These are phyloP conservation scores for Fulica atra DNA, from an alignment of 2,113 vertebrate genomes.

Conservation along the genomic window DNA sequence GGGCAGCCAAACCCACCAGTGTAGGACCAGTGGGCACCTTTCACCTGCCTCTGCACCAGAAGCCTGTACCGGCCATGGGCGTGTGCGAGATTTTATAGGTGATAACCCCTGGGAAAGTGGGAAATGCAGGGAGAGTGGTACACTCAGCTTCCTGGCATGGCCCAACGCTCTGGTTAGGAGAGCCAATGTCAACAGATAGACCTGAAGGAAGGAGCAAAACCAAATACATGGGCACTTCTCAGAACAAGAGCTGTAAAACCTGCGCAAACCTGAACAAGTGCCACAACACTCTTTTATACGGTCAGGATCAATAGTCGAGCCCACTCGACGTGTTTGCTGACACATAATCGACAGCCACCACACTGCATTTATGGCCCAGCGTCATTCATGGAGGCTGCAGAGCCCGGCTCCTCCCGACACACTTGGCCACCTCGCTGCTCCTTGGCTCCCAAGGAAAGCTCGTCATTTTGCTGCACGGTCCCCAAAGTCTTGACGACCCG, in stretches of 20 bases:
- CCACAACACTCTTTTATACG: conserved; percentile 27
- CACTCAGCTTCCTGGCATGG: conserved; percentile 45
- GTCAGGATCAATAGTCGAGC: conserved; percentile 51
- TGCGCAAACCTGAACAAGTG: conserved; percentile 63
- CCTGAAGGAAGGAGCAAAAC: conserved; percentile 62
- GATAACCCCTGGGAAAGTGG: not conserved
- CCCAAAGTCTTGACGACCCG: not conserved
- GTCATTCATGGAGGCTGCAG: not conserved
- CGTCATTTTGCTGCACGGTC: rapidly evolving
- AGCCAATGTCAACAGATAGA: conserved; percentile 71
- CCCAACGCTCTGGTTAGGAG: conserved; percentile 8
- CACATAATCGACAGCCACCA: not conserved
- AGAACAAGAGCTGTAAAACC: conserved; percentile 72
- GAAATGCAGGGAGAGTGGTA: not conserved
- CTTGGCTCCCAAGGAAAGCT: not conserved
- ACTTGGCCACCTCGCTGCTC: not conserved
- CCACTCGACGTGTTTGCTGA: conserved; percentile 45
- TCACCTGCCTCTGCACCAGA: conserved; percentile 17
- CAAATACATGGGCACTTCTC: conserved; percentile 63
- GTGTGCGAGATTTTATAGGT: not conserved
- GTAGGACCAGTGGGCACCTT: not conserved
- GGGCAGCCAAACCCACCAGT: not conserved
- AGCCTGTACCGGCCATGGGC: not conserved
- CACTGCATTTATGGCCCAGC: not conserved
- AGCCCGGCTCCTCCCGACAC: not conserved